Evolutionary conservation across 2,888 invertebrate species (phyloP).

Genomic region (Lamproptera curius): DNA sequence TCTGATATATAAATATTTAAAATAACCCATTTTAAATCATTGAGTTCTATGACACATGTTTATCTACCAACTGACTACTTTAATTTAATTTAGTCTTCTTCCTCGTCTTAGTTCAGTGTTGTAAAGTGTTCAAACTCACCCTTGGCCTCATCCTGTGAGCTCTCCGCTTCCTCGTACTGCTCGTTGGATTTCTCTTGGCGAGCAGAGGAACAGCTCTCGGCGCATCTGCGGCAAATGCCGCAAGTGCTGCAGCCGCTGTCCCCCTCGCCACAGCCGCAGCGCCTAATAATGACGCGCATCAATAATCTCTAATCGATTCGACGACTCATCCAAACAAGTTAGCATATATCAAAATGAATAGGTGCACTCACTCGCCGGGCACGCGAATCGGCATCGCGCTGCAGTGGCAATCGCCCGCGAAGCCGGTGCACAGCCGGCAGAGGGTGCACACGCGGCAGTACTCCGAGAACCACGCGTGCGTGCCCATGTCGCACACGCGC

Average conservation of each 20-base stretch:
- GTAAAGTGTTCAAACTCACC: too few relatives aligned
- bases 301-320: too few relatives aligned
- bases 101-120: too few relatives aligned
- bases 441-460: constrained; percentile 93
- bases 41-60: too few relatives aligned
- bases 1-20: too few relatives aligned
- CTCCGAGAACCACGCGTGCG: constrained; percentile 89
- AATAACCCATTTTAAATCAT: too few relatives aligned
- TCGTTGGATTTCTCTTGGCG: constrained; percentile 25
- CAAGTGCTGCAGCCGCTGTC: constrained; percentile 96
- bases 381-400: constrained; percentile 87
- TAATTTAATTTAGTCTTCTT: too few relatives aligned
- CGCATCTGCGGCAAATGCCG: constrained; percentile 94
- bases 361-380: constrained; percentile 91
- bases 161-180: constrained; percentile 38
- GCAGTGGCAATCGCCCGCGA: constrained; percentile 89
- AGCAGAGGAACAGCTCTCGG: constrained; percentile 47
- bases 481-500: constrained; percentile 77
- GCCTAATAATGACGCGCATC: too few relatives aligned
- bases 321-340: too few relatives aligned
- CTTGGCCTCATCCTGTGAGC: constrained; percentile 4
- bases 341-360: too few relatives aligned
- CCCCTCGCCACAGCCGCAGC: constrained; percentile 97
- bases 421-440: constrained; percentile 96
- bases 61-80: too few relatives aligned